A percentile compares a stretch with the other conserved stretches of the same genome.
These are phyloP conservation scores for Elaphurus davidianus DNA, from an alignment of 2,113 vertebrate genomes.

Conservation along the genomic window DNA sequence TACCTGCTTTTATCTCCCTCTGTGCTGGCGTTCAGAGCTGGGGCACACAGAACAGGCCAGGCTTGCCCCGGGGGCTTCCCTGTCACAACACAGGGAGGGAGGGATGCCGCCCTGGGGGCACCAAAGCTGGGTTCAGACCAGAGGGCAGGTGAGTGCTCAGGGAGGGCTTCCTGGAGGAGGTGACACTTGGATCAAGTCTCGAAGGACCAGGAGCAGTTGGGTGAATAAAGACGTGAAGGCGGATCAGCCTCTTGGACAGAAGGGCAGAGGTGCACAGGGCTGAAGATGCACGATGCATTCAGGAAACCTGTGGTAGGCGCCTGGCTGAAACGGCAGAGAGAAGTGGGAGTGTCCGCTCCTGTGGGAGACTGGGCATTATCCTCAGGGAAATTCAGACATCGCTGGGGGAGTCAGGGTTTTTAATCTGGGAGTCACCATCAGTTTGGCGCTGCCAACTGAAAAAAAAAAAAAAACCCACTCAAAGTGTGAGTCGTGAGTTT, in stretches of 20 bases:
- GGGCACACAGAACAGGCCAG: neutral
- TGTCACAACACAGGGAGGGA: too few species aligned
- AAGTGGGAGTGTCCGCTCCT: neutral
- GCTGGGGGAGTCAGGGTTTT: fast-evolving
- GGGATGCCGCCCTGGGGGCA: too few species aligned
- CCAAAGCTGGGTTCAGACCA: fast-evolving
- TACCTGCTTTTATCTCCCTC: neutral
- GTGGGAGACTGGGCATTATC: neutral
- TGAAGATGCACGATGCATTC: neutral
- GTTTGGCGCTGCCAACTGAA: neutral
- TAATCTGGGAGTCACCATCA: neutral
- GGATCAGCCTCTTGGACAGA: neutral
- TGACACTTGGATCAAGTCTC: neutral
- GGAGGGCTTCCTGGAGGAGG: neutral
- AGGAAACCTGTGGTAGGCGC: neutral
- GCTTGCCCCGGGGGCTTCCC: neutral
- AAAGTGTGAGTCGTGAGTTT: neutral
- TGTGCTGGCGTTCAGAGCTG: neutral
- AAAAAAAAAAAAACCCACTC: neutral
- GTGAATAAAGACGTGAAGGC: neutral
- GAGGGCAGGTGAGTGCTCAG: neutral
- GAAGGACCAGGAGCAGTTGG: neutral
- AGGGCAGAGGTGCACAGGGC: too few species aligned
- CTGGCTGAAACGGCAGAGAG: neutral
- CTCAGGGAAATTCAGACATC: neutral